Conservation (phyloP, 2,888 invertebrate genomes). For the Morpho deidamia region DNA sequence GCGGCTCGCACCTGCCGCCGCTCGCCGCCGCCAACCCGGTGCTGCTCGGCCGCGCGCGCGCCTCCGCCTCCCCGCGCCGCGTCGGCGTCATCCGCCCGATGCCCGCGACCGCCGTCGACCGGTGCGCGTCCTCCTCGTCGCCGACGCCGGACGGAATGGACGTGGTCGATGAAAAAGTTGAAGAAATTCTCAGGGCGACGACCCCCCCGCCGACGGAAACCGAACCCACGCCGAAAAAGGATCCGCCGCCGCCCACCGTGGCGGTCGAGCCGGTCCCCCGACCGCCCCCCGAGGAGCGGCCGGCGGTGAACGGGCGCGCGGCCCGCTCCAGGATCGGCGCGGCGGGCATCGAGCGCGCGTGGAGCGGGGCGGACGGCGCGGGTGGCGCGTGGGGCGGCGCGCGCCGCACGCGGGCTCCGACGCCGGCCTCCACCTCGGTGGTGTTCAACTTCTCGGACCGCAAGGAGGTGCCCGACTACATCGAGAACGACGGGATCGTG, state of each 20-base stretch:
- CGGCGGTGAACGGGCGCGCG: constrained; percentile 36
- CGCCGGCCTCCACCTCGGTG: constrained; percentile 81
- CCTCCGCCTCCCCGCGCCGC: constrained; percentile 55
- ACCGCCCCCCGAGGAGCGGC: constrained; percentile 42
- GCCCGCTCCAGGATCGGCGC: constrained; percentile 31
- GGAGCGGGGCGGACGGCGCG: constrained; percentile 37
- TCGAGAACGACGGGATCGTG: constrained; percentile 91
- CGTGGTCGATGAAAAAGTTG: constrained; percentile 30
- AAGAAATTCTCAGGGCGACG: constrained; percentile 30
- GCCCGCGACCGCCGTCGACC: constrained; percentile 41
- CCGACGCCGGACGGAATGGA: constrained; percentile 21
- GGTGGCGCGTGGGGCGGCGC: constrained; percentile 25
- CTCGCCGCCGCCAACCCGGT: constrained; percentile 59
- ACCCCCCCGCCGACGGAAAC: constrained; percentile 34
- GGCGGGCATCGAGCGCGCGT: constrained; percentile 56
- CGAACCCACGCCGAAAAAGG: constrained; percentile 32
- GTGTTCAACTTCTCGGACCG: constrained; percentile 93
- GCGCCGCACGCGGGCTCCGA: constrained; percentile 40
- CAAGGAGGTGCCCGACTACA: constrained; percentile 93
- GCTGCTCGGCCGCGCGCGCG: constrained; percentile 49
- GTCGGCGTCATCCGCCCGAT: constrained; percentile 79
- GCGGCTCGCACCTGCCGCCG: constrained; percentile 54
- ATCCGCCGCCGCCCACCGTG: constrained; percentile 52
- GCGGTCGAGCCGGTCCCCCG: constrained; percentile 61
- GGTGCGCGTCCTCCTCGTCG: constrained; percentile 24